Evolutionary conservation across 2,888 invertebrate species (phyloP), one percentile per base, ranked within the genome.

Genomic region (Acrocyrtus sp.): DNA sequence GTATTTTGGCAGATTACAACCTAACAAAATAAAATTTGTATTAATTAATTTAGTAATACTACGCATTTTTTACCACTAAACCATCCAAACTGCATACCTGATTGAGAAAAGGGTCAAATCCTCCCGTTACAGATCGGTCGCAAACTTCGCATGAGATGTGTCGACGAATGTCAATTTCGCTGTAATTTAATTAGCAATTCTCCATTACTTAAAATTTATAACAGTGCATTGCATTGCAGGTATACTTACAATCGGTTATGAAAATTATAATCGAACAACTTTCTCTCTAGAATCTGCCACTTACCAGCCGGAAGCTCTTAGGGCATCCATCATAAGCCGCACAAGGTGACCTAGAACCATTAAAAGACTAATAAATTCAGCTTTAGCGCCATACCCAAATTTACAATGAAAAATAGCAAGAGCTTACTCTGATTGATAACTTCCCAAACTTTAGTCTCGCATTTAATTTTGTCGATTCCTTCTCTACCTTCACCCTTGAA

Each of bases 71-170:
- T 34, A 34, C 12, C 34, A 8, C 1, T 54, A 6, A 34, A 34
- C 27, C 24, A 27, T 53, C 2, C 17, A 47, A 17, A 15, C 6
- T 47, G 29, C 27, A 83, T 82, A 88, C 89, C 86, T 95, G 95
- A 85, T 95, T 95, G 24, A 90, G 83, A 78, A 90, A 87, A 12
- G 93, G 91, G 86, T 96, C 95, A 85, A 94, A 98, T 17, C 97
- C 97, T 26, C 97, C 97, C 82, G 91, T 94, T 0, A 97, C 94
- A 8, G 89, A 87, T 12, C 87, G 85, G 82, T 91, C 90, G 85
- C 98, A 98, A 21, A 91, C 89, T 87, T 98, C 98, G 86, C 97
- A 98, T 0, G 94, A 91, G 79, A 97, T 90, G 83, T 98, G 96
- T 70, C 97, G 88, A 47, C 92, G 86, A 26, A 96, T 88, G 83